Conservation (phyloP, 2,113 vertebrate species). For the Phylloscopus trochilus region DNA sequence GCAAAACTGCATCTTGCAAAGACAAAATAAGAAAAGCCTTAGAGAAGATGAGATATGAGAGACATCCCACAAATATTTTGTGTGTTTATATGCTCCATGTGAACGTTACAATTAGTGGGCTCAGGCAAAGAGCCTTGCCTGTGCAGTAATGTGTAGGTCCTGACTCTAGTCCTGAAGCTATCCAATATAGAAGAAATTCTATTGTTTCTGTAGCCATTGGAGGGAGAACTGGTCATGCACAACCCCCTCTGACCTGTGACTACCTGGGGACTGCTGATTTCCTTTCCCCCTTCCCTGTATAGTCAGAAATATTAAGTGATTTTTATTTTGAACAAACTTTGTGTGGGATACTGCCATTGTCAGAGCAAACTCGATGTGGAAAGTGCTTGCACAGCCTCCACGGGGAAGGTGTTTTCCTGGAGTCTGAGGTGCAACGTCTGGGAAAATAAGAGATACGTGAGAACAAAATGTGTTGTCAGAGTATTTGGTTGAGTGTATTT, state of each 20-base stretch:
- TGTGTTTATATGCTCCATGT: rapidly evolving
- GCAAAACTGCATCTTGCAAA: neutral
- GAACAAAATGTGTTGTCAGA: neutral
- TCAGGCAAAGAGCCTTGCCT: neutral
- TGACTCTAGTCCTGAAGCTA: neutral
- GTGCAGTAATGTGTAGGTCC: neutral
- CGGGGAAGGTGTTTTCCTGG: neutral
- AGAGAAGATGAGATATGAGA: neutral
- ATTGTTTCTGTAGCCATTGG: neutral
- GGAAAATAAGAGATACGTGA: neutral
- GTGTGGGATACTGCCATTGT: neutral
- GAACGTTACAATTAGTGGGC: rapidly evolving
- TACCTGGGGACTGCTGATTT: neutral
- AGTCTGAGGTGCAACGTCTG: neutral
- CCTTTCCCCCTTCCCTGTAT: rapidly evolving
- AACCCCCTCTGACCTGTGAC: rapidly evolving
- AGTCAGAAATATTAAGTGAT: neutral
- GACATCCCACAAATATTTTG: neutral
- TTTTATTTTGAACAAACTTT: neutral
- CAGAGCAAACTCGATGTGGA: neutral
- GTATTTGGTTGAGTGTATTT: neutral
- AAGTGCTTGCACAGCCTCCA: neutral
- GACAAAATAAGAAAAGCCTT: neutral
- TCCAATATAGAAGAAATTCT: neutral
- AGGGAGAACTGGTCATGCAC: neutral